Evolutionary conservation across 1,140 invertebrate genomes (phyloP).

Genomic region (Drosophila novamexicana): DNA sequence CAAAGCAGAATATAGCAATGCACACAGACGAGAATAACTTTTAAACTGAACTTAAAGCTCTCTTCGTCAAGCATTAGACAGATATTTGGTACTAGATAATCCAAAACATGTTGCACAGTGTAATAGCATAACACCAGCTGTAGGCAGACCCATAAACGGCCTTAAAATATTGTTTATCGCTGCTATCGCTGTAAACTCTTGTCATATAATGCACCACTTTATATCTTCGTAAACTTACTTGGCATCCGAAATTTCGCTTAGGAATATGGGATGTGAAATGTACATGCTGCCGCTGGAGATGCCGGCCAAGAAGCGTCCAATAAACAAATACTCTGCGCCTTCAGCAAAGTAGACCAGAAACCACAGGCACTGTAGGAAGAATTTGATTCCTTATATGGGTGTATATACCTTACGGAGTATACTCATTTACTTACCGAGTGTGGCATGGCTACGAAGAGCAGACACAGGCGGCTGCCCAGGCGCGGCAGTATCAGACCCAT

Average conservation of each 20-base stretch:
- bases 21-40: too few relatives aligned
- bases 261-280: slow-evolving; percentile 67
- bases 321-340: slow-evolving; percentile 65
- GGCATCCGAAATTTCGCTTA: slow-evolving; percentile 77
- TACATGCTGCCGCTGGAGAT: slow-evolving; percentile 73
- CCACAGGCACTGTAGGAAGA: slow-evolving; percentile 53
- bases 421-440: slow-evolving; percentile 46
- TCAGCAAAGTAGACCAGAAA: slow-evolving; percentile 60
- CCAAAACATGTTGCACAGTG: too few relatives aligned
- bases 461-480: slow-evolving; percentile 53
- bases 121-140: too few relatives aligned
- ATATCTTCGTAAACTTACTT: slow-evolving; percentile 50
- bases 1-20: too few relatives aligned
- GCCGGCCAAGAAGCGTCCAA: slow-evolving; percentile 82
- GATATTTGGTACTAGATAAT: too few relatives aligned
- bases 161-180: too few relatives aligned
- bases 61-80: too few relatives aligned
- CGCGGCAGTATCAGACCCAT: slow-evolving; percentile 44
- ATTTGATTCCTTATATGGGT: background rate
- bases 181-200: too few relatives aligned
- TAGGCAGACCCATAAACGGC: too few relatives aligned
- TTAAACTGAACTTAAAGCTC: too few relatives aligned
- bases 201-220: too few relatives aligned
- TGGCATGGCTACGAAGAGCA: slow-evolving; percentile 63
- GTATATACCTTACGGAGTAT: too few relatives aligned